These are phyloP conservation scores for Drosophila mayri DNA, from an alignment of 1,140 invertebrate genomes.

Conservation along the genomic window DNA sequence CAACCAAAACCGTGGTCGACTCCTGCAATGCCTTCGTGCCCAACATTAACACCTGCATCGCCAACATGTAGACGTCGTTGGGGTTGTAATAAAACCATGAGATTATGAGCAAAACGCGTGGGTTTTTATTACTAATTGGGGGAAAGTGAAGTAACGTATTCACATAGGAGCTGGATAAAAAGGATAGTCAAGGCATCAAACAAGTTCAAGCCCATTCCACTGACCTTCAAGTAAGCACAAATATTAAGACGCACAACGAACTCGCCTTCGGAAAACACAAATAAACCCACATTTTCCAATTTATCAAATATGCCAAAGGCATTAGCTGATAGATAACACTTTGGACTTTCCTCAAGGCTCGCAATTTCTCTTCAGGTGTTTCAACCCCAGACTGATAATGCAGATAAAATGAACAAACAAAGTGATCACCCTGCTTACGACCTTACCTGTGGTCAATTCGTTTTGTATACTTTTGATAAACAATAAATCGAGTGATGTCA, in stretches of 20 bases:
- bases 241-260: neutral
- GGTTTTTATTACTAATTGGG: too few relatives aligned
- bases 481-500: neutral
- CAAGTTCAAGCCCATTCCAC: neutral
- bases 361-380: neutral
- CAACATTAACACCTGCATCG: slow-evolving; percentile 35
- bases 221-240: neutral
- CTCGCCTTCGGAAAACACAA: slow-evolving; percentile 4
- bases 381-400: neutral
- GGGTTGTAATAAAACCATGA: slow-evolving; percentile 20
- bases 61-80: slow-evolving; percentile 6
- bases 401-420: slow-evolving; percentile 9
- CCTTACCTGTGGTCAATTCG: neutral
- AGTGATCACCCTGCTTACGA: slow-evolving; percentile 2
- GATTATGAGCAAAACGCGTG: slow-evolving; percentile 25
- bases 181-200: neutral
- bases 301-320: slow-evolving; percentile 1
- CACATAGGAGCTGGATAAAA: neutral
- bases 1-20: slow-evolving; percentile 31
- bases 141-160: too few relatives aligned
- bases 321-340: neutral
- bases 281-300: slow-evolving; percentile 1
- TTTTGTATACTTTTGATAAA: slow-evolving; percentile 5
- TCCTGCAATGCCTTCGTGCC: slow-evolving; percentile 51
- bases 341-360: neutral